These are phyloP conservation scores for Scytalopus superciliaris DNA, from an alignment of 2,113 vertebrate genomes.

Conservation along the genomic window DNA sequence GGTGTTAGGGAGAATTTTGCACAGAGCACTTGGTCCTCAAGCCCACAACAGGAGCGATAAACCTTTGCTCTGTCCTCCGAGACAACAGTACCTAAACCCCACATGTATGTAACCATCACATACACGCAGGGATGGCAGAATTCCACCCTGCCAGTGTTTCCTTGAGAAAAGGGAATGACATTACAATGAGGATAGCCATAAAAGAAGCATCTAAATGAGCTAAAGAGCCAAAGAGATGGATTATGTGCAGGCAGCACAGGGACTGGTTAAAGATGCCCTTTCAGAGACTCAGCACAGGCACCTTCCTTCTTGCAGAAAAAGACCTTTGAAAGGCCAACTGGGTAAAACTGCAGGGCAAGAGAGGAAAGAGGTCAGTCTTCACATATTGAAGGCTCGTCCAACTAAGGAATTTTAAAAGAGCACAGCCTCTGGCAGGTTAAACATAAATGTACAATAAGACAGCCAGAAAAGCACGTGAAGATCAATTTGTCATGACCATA, in stretches of 20 bases:
- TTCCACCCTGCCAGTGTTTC: background rate
- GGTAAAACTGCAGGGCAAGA: background rate
- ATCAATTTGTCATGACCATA: background rate
- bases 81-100: background rate
- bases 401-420: background rate
- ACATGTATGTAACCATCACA: too few species aligned
- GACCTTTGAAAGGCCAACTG: background rate
- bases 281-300: background rate
- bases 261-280: background rate
- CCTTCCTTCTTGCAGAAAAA: background rate
- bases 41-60: background rate
- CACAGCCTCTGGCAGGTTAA: background rate
- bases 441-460: background rate
- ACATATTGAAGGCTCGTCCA: background rate
- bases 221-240: background rate
- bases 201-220: background rate
- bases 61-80: accelerated
- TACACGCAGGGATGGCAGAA: background rate
- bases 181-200: background rate
- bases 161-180: background rate
- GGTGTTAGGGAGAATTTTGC: background rate
- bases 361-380: background rate
- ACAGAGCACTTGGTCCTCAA: background rate
- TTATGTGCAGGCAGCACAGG: background rate
- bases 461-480: background rate